These are phyloP conservation scores for Garrulus glandarius DNA, from an alignment of 2,797 vertebrate genomes.

Conservation along the genomic window DNA sequence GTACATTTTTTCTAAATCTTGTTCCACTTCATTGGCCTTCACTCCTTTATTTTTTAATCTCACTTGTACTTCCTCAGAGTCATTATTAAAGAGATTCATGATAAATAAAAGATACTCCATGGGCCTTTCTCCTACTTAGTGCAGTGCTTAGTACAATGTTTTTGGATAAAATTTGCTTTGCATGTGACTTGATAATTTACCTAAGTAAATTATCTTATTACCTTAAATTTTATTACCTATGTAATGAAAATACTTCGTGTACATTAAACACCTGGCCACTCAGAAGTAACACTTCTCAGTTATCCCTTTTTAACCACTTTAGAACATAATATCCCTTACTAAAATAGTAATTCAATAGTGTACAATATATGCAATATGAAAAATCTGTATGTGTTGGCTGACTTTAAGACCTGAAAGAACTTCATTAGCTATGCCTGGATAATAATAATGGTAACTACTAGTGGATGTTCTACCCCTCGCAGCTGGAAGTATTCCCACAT, in stretches of 20 bases:
- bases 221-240: too few species aligned
- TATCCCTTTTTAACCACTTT: background rate
- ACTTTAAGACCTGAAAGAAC: background rate
- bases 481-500: background rate
- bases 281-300: background rate
- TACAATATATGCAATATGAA: background rate
- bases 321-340: background rate
- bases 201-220: too few species aligned
- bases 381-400: background rate
- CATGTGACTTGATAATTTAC: background rate
- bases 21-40: background rate
- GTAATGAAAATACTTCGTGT: background rate
- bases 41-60: constrained; percentile 10
- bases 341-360: background rate
- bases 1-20: background rate
- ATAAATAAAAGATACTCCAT: background rate
- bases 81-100: background rate
- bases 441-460: background rate
- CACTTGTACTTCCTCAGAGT: background rate
- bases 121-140: background rate
- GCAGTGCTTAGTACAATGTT: background rate
- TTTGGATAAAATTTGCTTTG: background rate
- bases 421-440: background rate
- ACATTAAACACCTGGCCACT: background rate
- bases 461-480: background rate